Conservation (phyloP, 2,888 invertebrate species). For the Shargacucullia verbasci region DNA sequence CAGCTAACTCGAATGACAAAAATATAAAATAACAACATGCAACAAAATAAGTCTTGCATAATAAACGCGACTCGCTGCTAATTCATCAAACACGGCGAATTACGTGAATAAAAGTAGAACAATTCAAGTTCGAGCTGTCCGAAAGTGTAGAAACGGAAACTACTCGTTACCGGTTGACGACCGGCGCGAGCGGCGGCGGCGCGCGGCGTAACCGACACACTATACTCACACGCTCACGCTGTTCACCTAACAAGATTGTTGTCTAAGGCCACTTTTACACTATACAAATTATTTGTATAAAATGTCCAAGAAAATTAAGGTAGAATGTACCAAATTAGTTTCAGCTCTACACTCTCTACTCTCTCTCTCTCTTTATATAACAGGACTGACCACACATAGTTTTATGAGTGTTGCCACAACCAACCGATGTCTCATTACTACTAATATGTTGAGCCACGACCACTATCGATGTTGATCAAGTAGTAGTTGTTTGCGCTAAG, state of each 20-base stretch:
- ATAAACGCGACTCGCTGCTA: constrained; percentile 24
- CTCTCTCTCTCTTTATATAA: no score
- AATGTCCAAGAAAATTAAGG: no score
- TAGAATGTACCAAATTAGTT: no score
- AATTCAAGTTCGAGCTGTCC: constrained; percentile 50
- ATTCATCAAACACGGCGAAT: constrained; percentile 37
- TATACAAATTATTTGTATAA: no score
- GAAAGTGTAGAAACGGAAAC: constrained; percentile 51
- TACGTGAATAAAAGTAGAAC: constrained; percentile 52
- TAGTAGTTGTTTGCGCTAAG: no score
- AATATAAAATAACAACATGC: not conserved
- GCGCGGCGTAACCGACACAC: not conserved
- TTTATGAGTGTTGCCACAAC: no score
- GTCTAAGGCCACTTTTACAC: constrained; percentile 1
- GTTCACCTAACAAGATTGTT: constrained; percentile 28
- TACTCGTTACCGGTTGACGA: constrained; percentile 34
- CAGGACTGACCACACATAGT: no score
- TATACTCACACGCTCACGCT: constrained; percentile 7
- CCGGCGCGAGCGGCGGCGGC: not conserved
- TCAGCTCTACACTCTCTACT: no score
- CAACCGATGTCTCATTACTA: no score
- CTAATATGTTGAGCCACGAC: no score
- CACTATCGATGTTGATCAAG: no score
- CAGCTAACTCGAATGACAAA: not conserved
- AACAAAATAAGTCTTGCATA: constrained; percentile 24